Percentiles rank a stretch among this genome's conserved stretches.
Evolutionary conservation across 2,888 invertebrate genomes (phyloP).

Genomic region (Digitonthophagus gazella): DNA sequence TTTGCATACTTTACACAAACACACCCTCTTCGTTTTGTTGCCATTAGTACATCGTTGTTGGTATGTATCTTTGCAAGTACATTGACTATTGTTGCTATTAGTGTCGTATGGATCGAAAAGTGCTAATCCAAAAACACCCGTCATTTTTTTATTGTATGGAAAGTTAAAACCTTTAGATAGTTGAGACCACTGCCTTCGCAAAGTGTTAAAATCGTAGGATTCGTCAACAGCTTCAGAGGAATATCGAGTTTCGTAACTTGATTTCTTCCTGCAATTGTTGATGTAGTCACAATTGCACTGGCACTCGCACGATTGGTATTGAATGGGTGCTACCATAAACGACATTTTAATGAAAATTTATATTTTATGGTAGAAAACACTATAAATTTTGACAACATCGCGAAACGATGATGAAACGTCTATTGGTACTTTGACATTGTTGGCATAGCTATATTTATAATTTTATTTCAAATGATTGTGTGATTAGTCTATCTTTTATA

Average conservation of each 20-base stretch:
- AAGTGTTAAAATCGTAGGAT: slow-evolving; percentile 13
- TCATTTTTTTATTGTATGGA: slow-evolving; percentile 11
- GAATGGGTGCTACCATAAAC: slow-evolving; percentile 8
- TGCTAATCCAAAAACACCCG: slow-evolving; percentile 21
- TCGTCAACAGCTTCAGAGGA: neutral
- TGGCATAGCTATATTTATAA: too few relatives aligned
- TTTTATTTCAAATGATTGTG: too few relatives aligned
- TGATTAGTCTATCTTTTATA: too few relatives aligned
- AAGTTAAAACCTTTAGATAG: slow-evolving; percentile 16
- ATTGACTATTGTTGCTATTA: neutral
- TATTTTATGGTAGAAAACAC: slow-evolving; percentile 1
- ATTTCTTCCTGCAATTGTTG: neutral
- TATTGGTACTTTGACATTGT: neutral
- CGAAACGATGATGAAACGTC: neutral
- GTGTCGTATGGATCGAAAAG: neutral
- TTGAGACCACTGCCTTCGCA: slow-evolving; percentile 22
- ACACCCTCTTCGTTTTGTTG: neutral
- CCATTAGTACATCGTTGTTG: slow-evolving; percentile 1
- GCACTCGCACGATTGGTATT: neutral
- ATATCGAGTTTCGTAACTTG: neutral
- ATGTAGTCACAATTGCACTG: neutral
- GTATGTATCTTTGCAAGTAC: neutral
- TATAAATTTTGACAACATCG: slow-evolving; percentile 9
- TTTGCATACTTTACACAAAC: neutral
- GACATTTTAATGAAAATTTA: slow-evolving; percentile 10